Conservation (phyloP, 2,113 vertebrate genomes). For the Serinus canaria region DNA sequence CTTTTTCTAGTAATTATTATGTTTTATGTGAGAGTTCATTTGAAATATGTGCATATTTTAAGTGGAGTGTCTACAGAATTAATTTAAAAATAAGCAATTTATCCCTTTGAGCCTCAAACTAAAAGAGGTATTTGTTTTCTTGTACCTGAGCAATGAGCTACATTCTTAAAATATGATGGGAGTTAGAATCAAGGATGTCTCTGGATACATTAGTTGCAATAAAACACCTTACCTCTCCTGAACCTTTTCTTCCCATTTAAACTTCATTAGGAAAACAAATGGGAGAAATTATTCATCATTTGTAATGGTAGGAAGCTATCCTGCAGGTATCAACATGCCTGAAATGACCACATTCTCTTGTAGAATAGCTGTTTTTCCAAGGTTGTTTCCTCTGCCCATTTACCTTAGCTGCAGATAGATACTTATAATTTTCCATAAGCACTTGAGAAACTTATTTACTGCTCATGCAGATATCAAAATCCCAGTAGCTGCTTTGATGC, state of each 20-base stretch:
- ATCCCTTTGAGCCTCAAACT: neutral
- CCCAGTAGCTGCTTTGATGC: neutral
- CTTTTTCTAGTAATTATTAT: neutral
- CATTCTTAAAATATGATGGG: neutral
- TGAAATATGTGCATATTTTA: neutral
- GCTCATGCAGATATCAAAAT: neutral
- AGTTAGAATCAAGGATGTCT: neutral
- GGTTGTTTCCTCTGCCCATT: neutral
- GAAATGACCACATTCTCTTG: neutral
- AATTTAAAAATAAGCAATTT: neutral
- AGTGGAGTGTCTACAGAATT: neutral
- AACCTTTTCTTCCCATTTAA: neutral
- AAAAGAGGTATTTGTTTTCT: neutral
- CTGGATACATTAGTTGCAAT: neutral
- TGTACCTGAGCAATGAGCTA: neutral
- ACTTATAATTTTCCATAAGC: neutral
- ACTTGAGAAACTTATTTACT: neutral
- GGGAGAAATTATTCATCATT: neutral
- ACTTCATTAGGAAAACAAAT: neutral
- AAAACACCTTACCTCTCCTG: neutral
- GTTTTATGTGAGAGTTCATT: neutral
- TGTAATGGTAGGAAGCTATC: neutral
- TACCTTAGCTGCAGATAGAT: neutral
- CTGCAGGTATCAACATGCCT: neutral
- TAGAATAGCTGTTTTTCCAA: neutral